Evolutionary conservation across 2,113 vertebrate genomes (phyloP).

Genomic region (Microtus richardsoni): DNA sequence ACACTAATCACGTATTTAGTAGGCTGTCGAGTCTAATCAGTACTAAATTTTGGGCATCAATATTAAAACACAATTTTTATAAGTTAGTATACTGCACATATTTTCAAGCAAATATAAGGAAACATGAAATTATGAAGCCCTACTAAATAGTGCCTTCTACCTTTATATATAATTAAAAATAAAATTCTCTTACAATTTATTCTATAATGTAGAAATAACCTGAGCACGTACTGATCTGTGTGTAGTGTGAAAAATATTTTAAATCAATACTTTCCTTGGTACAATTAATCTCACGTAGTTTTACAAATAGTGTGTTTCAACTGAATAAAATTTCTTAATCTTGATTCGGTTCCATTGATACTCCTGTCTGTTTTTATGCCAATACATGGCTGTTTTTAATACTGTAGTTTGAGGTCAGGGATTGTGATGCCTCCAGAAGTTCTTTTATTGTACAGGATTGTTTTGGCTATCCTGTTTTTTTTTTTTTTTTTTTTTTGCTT

Average conservation of each 20-base stretch:
- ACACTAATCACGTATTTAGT: background rate
- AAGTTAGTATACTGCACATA: background rate
- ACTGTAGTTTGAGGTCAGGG: no score
- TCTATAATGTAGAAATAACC: constrained; percentile 8
- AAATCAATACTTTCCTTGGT: background rate
- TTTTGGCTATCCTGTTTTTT: no score
- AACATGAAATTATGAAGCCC: background rate
- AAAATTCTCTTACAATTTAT: constrained; percentile 26
- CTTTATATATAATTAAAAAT: constrained; percentile 25
- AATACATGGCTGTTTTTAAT: no score
- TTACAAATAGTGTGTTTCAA: background rate
- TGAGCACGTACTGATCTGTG: background rate
- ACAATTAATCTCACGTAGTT: background rate
- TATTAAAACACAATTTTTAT: background rate
- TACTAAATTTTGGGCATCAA: background rate
- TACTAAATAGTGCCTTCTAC: background rate
- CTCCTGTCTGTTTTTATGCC: no score
- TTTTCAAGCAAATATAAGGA: constrained; percentile 12
- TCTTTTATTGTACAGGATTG: no score
- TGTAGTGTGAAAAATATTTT: background rate
- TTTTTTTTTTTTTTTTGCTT: no score
- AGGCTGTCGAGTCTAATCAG: background rate
- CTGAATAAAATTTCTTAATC: background rate
- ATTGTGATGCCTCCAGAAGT: no score
- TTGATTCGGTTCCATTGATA: background rate